Percentiles rank a stretch among this genome's conserved stretches.
These are phyloP conservation scores for Ctenopoma kingsleyae DNA, from an alignment of 2,797 vertebrate genomes.

Conservation along the genomic window DNA sequence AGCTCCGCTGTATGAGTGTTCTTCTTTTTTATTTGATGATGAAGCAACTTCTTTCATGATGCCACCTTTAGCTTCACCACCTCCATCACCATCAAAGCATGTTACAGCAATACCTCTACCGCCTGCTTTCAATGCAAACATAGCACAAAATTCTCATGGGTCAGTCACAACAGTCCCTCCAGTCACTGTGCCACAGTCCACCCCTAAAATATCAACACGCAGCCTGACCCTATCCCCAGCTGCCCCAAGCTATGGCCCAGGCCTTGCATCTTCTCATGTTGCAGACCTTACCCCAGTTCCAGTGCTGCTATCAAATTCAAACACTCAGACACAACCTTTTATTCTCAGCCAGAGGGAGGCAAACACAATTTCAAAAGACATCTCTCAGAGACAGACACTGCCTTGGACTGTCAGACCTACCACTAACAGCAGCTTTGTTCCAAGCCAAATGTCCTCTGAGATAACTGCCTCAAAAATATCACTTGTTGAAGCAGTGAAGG, in stretches of 20 bases:
- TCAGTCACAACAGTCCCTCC: slow-evolving; percentile 54
- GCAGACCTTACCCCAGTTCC: slow-evolving; percentile 63
- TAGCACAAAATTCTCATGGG: slow-evolving; percentile 53
- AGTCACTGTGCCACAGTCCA: slow-evolving; percentile 46
- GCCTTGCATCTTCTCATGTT: slow-evolving; percentile 61
- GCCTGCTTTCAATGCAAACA: slow-evolving; percentile 40
- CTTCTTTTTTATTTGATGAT: slow-evolving; percentile 67
- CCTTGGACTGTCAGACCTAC: slow-evolving; percentile 42
- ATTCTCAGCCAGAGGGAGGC: slow-evolving; percentile 69
- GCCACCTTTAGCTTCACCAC: slow-evolving; percentile 38
- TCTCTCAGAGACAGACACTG: slow-evolving; percentile 34
- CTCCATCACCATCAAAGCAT: slow-evolving; percentile 34
- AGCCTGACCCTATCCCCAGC: slow-evolving; percentile 70
- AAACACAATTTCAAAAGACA: slow-evolving; percentile 51
- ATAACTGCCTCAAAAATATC: slow-evolving; percentile 65
- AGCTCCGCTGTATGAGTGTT: slow-evolving; percentile 82
- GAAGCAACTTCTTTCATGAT: slow-evolving; percentile 57
- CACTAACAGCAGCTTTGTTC: slow-evolving; percentile 46
- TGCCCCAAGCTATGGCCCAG: slow-evolving; percentile 41
- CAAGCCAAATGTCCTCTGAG: slow-evolving; percentile 57
- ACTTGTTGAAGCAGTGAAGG: slow-evolving; percentile 54
- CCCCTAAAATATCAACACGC: slow-evolving; percentile 80
- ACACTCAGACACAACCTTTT: slow-evolving; percentile 60
- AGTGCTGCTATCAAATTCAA: slow-evolving; percentile 66
- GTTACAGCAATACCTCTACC: slow-evolving; percentile 35